phyloP scores from a whole-genome alignment of 2,113 vertebrate genomes.

The Festucalex cinctus region DNA sequence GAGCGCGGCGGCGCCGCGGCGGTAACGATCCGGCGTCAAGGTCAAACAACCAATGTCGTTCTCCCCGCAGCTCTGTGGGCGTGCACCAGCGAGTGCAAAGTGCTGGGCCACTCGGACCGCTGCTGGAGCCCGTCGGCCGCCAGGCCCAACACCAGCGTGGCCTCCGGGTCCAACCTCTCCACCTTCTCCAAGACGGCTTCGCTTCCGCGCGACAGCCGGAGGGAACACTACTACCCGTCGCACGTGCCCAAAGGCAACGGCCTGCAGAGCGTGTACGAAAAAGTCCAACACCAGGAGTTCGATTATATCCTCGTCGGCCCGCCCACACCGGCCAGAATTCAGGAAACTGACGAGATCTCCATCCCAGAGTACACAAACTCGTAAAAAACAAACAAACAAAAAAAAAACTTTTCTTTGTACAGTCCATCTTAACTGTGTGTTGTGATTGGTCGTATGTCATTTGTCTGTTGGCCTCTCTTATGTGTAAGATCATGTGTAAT shows the following conservation, averaged over 20 bases:
- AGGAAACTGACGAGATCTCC: conserved; percentile 85
- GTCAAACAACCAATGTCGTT: background rate
- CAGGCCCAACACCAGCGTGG: conserved; percentile 73
- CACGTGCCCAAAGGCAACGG: conserved; percentile 84
- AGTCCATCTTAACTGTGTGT: conserved; percentile 52
- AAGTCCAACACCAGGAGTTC: conserved; percentile 88
- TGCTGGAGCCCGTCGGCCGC: conserved; percentile 94
- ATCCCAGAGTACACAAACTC: conserved; percentile 84
- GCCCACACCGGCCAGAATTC: conserved; percentile 82
- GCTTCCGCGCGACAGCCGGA: conserved; percentile 83
- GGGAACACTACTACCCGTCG: conserved; percentile 86
- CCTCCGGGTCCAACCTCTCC: conserved; percentile 73
- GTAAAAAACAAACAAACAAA: too few species aligned
- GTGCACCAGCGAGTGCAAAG: conserved; percentile 93
- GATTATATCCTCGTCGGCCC: conserved; percentile 88
- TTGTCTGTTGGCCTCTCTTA: conserved; percentile 54
- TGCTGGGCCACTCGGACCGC: conserved; percentile 92
- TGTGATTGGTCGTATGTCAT: conserved; percentile 64
- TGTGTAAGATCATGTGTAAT: conserved; percentile 68
- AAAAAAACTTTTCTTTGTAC: conserved; percentile 63
- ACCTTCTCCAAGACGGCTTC: conserved; percentile 92
- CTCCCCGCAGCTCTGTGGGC: conserved; percentile 86
- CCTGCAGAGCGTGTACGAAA: conserved; percentile 91
- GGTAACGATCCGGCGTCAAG: background rate
- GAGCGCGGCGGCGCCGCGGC: conserved; percentile 52